Evolutionary conservation across 2,797 vertebrate genomes (phyloP).

Genomic region (Lithobates sylvaticus): DNA sequence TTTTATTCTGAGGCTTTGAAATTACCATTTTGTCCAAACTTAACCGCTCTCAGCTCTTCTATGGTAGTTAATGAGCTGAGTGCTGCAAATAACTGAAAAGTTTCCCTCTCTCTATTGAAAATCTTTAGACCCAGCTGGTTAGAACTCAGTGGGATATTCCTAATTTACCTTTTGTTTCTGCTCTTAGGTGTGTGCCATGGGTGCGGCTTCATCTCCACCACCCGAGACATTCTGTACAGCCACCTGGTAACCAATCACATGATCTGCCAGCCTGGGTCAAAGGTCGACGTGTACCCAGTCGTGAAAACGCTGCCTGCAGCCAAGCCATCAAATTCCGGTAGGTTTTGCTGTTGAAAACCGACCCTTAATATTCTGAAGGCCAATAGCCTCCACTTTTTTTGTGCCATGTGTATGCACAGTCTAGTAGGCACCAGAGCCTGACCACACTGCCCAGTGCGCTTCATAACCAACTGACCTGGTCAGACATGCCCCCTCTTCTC

Average conservation of each 20-base stretch:
- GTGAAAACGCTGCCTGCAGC: constrained; percentile 80
- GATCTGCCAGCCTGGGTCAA: constrained; percentile 95
- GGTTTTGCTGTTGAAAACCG: neutral
- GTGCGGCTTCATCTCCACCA: constrained; percentile 95
- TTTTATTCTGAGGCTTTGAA: no score
- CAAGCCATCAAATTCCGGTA: constrained; percentile 83
- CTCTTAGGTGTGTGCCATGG: constrained; percentile 88
- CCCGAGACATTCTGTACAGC: constrained; percentile 94
- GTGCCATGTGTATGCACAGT: no score
- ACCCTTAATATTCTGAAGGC: neutral
- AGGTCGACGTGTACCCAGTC: constrained; percentile 87
- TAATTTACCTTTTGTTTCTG: neutral
- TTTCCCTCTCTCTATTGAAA: no score
- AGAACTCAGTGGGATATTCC: neutral
- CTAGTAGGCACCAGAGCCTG: no score
- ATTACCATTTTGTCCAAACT: no score
- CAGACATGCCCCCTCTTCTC: no score
- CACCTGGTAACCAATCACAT: constrained; percentile 96
- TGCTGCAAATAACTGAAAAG: no score
- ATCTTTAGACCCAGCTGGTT: neutral
- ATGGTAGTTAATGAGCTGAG: no score
- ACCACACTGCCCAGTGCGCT: no score
- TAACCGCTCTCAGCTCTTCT: no score
- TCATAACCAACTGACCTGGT: no score
- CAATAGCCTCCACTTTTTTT: neutral